A percentile compares a stretch with the other conserved stretches of the same genome.
Conservation (phyloP, 2,888 invertebrate species). For the Gymnocheta viridis region DNA sequence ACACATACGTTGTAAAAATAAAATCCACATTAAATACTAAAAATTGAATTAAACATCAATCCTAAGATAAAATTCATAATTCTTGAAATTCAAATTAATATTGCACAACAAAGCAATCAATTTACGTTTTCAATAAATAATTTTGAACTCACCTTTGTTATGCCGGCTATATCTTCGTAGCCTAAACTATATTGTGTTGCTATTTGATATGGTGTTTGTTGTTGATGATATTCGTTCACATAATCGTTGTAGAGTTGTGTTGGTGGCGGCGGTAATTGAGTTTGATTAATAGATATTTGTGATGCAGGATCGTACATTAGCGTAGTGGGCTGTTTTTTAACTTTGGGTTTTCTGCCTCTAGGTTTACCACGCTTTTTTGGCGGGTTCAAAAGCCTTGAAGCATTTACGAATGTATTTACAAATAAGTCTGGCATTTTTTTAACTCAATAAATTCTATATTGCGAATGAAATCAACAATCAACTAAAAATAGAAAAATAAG, state of each 20-base stretch:
- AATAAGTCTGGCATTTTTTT: conserved; percentile 67
- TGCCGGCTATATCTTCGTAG: conserved; percentile 64
- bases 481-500: conserved; percentile 52
- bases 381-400: conserved; percentile 67
- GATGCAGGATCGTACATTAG: conserved; percentile 61
- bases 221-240: conserved; percentile 68
- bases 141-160: conserved; percentile 60
- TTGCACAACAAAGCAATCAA: not conserved
- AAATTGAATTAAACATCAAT: conserved; percentile 51
- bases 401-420: conserved; percentile 68
- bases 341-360: conserved; percentile 67
- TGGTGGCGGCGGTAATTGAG: conserved; percentile 32
- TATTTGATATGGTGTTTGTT: conserved; percentile 58
- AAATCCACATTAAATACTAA: conserved; percentile 48
- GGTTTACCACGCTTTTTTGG: conserved; percentile 68
- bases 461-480: conserved; percentile 45
- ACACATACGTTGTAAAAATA: conserved; percentile 61
- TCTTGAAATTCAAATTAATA: conserved; percentile 50
- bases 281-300: conserved; percentile 40
- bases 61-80: conserved; percentile 51
- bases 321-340: conserved; percentile 52
- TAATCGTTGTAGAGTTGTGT: conserved; percentile 68
- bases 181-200: conserved; percentile 60
- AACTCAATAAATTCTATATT: conserved; percentile 41
- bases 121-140: conserved; percentile 47